Percentiles rank a stretch among this genome's conserved stretches.
These are phyloP conservation scores for Dryobota labecula DNA, from an alignment of 2,888 invertebrate genomes.

Conservation along the genomic window DNA sequence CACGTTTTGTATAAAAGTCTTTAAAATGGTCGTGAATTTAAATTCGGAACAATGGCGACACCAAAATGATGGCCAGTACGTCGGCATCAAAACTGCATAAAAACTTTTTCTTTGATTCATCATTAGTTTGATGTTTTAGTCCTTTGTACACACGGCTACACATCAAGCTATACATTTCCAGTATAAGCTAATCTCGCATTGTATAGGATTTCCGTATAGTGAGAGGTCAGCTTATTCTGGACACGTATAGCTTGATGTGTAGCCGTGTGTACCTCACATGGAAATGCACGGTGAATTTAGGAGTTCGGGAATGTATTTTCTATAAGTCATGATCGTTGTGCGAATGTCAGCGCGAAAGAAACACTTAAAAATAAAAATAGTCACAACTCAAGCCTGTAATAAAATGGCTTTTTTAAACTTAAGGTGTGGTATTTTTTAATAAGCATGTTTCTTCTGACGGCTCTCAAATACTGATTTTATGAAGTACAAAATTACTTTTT, in stretches of 20 bases:
- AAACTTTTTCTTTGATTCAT: too few relatives aligned
- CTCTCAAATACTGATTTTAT: conserved; percentile 58
- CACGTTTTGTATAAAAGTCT: background rate
- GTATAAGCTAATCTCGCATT: too few relatives aligned
- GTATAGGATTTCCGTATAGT: too few relatives aligned
- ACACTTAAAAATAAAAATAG: conserved; percentile 52
- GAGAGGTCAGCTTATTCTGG: too few relatives aligned
- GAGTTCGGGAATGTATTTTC: conserved; percentile 24
- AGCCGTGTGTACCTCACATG: too few relatives aligned
- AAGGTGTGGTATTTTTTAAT: conserved; percentile 61
- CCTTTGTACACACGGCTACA: too few relatives aligned
- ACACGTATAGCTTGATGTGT: too few relatives aligned
- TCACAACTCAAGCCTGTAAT: conserved; percentile 64
- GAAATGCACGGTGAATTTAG: background rate
- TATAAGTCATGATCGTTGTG: conserved; percentile 45
- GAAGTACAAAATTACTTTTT: conserved; percentile 58
- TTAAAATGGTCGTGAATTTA: background rate
- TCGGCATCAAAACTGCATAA: too few relatives aligned
- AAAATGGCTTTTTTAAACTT: conserved; percentile 54
- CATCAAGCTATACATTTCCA: too few relatives aligned
- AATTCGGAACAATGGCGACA: too few relatives aligned
- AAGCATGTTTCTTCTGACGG: conserved; percentile 61
- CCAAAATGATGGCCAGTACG: too few relatives aligned
- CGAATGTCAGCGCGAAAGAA: conserved; percentile 37
- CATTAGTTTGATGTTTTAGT: too few relatives aligned